Percentiles rank a stretch among this genome's conserved stretches.
Evolutionary conservation across 2,797 vertebrate genomes (phyloP).

Genomic region (Falco novaeseelandiae): DNA sequence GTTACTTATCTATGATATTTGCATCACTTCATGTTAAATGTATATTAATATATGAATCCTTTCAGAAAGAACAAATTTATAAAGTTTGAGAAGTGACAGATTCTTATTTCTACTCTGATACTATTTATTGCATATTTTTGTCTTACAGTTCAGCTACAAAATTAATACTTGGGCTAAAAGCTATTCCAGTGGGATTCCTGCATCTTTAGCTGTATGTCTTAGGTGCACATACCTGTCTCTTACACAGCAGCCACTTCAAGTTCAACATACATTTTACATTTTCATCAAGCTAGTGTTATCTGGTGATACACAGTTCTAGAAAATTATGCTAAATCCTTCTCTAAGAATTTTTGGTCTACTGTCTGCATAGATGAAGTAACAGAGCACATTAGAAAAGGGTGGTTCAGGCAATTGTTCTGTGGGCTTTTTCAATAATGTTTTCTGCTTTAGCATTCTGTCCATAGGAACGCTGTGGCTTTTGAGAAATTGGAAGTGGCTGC

Average conservation of each 20-base stretch:
- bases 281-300: not conserved
- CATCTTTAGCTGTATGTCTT: not conserved
- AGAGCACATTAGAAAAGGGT: not conserved
- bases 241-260: not conserved
- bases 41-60: not conserved
- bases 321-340: not conserved
- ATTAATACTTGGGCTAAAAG: not conserved
- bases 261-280: not conserved
- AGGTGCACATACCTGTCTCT: not conserved
- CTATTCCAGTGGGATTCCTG: not conserved
- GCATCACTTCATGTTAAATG: not conserved
- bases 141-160: not conserved
- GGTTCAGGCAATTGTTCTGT: not conserved
- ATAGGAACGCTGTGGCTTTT: not conserved
- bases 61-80: not conserved
- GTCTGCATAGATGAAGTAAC: not conserved
- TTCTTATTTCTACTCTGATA: not conserved
- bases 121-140: not conserved
- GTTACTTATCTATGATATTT: not conserved
- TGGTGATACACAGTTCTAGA: not conserved
- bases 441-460: not conserved
- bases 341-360: not conserved
- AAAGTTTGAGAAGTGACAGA: not conserved
- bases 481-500: not conserved
- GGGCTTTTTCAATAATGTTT: not conserved